Percentiles rank a stretch among this genome's conserved stretches.
phyloP scores from a whole-genome alignment of 1,140 invertebrate species.

The Hyposmocoma kahamanoa region DNA sequence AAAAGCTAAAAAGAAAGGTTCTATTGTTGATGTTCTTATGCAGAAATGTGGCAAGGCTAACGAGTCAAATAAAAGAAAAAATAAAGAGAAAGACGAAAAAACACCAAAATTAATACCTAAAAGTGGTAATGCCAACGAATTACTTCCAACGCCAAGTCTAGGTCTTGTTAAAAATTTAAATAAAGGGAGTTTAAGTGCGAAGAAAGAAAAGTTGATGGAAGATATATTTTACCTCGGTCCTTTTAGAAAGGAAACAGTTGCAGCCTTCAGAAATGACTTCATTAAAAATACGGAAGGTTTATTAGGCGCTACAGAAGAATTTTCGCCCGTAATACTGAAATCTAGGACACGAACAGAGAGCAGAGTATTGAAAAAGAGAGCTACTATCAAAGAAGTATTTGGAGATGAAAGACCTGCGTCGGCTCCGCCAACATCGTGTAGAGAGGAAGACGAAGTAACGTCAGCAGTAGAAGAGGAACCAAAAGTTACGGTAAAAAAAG shows the following conservation, averaged over 20 bases:
- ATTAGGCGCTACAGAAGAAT: conserved; percentile 74
- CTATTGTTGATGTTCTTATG: conserved; percentile 78
- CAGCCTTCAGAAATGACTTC: conserved; percentile 80
- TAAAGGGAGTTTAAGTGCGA: conserved; percentile 70
- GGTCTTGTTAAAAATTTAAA: conserved; percentile 63
- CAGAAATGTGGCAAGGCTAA: conserved; percentile 76
- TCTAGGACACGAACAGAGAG: conserved; percentile 84
- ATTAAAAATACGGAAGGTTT: conserved; percentile 77
- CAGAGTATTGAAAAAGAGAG: conserved; percentile 82
- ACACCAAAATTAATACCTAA: conserved; percentile 72
- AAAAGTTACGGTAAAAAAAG: conserved; percentile 35
- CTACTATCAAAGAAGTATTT: conserved; percentile 86
- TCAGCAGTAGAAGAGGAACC: conserved; percentile 21
- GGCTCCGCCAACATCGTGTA: conserved; percentile 70
- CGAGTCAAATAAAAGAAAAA: conserved; percentile 65
- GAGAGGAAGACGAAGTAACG: conserved; percentile 48
- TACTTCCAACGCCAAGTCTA: conserved; percentile 76
- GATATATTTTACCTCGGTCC: conserved; percentile 77
- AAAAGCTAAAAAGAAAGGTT: conserved; percentile 74
- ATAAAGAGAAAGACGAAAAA: conserved; percentile 68
- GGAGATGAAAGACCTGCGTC: conserved; percentile 75
- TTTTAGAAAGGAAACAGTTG: conserved; percentile 81
- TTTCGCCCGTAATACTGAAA: conserved; percentile 82
- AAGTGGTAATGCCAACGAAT: conserved; percentile 73
- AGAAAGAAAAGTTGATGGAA: conserved; percentile 70